Conservation (phyloP, 2,797 vertebrate species). For the Sebastes trivittatus region DNA sequence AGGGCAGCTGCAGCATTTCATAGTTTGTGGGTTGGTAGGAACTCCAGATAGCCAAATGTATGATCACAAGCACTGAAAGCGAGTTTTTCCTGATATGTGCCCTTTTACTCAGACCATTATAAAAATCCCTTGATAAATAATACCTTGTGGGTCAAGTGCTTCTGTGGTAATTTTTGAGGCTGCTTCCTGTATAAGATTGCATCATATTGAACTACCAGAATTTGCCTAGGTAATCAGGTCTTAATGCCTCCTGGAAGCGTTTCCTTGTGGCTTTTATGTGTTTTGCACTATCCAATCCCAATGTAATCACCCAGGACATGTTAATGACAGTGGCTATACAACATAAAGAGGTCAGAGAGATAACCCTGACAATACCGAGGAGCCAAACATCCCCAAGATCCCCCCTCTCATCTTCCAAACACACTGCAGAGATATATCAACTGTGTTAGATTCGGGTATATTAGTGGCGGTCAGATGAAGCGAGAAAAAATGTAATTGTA, state of each 20-base stretch:
- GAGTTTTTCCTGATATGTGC: neutral
- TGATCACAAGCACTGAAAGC: neutral
- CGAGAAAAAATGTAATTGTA: neutral
- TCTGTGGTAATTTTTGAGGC: slow-evolving; percentile 34
- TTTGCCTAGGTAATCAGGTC: slow-evolving; percentile 61
- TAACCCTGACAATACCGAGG: slow-evolving; percentile 44
- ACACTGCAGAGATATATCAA: neutral
- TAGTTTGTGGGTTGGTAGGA: too few relatives aligned
- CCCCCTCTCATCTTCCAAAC: neutral
- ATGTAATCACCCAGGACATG: slow-evolving; percentile 58
- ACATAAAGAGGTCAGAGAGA: slow-evolving; percentile 63
- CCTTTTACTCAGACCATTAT: neutral
- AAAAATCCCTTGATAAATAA: neutral
- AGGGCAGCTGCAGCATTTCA: neutral
- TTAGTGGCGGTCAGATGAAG: neutral
- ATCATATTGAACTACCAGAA: slow-evolving; percentile 50
- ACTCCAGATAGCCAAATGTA: neutral
- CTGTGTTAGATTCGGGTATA: neutral
- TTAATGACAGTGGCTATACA: slow-evolving; percentile 58
- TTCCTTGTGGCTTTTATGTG: slow-evolving; percentile 64
- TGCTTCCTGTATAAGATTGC: slow-evolving; percentile 30
- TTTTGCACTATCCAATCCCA: slow-evolving; percentile 68
- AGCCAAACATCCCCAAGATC: slow-evolving; percentile 1
- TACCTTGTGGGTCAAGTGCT: slow-evolving; percentile 15
- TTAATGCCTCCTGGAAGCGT: slow-evolving; percentile 58